A percentile compares a stretch with the other conserved stretches of the same genome.
phyloP scores from a whole-genome alignment of 2,888 invertebrate genomes.

The Nebria brevicollis region DNA sequence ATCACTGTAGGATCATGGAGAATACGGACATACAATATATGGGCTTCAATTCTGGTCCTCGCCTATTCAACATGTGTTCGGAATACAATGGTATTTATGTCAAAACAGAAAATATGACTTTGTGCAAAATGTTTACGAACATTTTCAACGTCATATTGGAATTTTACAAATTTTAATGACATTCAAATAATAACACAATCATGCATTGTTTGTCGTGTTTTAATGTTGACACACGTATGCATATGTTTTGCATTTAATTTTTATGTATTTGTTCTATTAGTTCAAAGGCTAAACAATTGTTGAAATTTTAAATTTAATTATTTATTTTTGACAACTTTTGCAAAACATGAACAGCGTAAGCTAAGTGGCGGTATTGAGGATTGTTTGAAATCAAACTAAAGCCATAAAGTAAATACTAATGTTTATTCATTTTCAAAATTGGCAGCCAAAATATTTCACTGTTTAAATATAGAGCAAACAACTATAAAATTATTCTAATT shows the following conservation, averaged over 20 bases:
- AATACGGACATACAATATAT: background rate
- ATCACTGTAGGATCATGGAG: background rate
- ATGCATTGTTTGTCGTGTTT: background rate
- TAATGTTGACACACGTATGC: background rate
- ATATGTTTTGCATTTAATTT: background rate
- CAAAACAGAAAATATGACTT: constrained; percentile 9
- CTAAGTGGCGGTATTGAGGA: no score
- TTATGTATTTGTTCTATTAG: background rate
- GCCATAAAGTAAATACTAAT: no score
- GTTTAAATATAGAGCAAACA: no score
- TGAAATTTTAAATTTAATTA: background rate
- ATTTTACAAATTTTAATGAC: background rate
- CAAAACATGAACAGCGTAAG: background rate
- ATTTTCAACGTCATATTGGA: background rate
- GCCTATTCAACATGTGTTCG: constrained; percentile 16
- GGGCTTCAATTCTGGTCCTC: background rate
- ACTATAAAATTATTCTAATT: no score
- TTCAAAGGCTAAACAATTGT: background rate
- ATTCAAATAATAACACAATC: background rate
- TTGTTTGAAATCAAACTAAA: no score
- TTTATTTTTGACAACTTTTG: background rate
- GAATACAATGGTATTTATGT: constrained; percentile 4
- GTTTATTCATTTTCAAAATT: no score
- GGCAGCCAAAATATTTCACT: no score
- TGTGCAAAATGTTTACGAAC: background rate